Conservation (phyloP, 1,140 invertebrate genomes). For the Brachionus asplanchnoidis region DNA sequence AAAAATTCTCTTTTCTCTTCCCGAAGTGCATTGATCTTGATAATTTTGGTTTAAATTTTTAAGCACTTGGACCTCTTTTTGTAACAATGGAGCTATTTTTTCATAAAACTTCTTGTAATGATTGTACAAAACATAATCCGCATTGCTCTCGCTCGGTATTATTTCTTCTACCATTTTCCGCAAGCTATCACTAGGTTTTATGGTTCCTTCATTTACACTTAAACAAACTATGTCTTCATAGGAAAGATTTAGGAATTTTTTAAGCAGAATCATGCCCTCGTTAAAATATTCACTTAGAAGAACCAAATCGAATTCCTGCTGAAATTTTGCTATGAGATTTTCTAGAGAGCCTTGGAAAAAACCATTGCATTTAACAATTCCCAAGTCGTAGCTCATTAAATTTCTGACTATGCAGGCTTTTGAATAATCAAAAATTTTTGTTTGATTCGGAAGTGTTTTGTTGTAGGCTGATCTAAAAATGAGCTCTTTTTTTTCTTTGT, state of each 20-base stretch:
- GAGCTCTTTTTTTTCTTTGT: background rate
- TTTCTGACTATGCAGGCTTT: background rate
- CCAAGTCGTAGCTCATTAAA: background rate
- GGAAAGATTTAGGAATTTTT: background rate
- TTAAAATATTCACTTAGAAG: background rate
- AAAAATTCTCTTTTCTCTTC: background rate
- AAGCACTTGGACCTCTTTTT: background rate
- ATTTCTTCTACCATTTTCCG: background rate
- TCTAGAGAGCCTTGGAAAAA: background rate
- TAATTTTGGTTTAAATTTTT: background rate
- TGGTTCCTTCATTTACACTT: background rate
- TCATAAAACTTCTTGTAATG: background rate
- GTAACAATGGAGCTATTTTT: background rate
- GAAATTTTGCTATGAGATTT: background rate
- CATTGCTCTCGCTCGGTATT: background rate
- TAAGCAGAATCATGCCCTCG: background rate
- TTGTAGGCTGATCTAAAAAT: background rate
- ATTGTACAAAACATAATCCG: background rate
- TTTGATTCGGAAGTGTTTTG: background rate
- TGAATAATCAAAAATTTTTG: background rate
- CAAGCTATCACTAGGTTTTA: background rate
- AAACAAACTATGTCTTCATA: background rate
- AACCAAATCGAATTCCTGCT: background rate
- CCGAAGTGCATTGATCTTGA: background rate
- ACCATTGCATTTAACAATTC: background rate